Base-by-base conservation (phyloP, 2,113 vertebrate genomes). In the Rattus rattus region DNA sequence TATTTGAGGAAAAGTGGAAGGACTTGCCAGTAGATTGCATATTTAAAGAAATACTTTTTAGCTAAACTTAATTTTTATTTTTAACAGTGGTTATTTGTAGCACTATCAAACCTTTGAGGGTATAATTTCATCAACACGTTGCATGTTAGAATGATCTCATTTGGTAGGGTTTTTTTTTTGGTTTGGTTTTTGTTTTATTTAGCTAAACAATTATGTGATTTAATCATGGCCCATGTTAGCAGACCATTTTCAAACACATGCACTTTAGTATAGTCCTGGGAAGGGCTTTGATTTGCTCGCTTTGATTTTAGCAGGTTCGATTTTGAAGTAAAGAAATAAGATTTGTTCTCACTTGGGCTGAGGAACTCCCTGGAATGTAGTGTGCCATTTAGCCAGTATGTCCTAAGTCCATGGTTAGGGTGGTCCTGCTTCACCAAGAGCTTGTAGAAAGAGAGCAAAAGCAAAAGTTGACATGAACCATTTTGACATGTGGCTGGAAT, bases 11-110 rank as follows among this genome's bases (percentile, higher is more conserved):
- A 43, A 91, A 88, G 14, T 91, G 33, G 47, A 72, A 22, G 17
- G 12, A 65, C 2, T 69, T 96, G 39, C 24, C 30, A 43, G 56
- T 13, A 63, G 49, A 73, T 69, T 69, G 87, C 56, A 47, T 85
- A 86, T 86, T 59, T 36, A 28, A 90, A 65, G 4, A 84, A 65
- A 65, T 84, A 2, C 83, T 90, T 61, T 95, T 87, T 77, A 92
- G 81, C 24, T 76, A 84, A 30, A 72, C 33, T 14, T 36, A 56
- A 24, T 84, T 89, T 97, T 94, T 47, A 3, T 69, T 85, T 94
- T 72, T 91, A 90, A 76, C 79, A 85, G 43, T 47, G 30, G 59
- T 95, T 89, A 90, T 88, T 87, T 96, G 54, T 91, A 95, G 72
- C 47, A 92, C 20, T 61, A 63, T 33, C 33, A 77, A 80, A 43